Evolutionary conservation across 2,113 vertebrate genomes (phyloP).

Genomic region (Podarcis muralis): DNA sequence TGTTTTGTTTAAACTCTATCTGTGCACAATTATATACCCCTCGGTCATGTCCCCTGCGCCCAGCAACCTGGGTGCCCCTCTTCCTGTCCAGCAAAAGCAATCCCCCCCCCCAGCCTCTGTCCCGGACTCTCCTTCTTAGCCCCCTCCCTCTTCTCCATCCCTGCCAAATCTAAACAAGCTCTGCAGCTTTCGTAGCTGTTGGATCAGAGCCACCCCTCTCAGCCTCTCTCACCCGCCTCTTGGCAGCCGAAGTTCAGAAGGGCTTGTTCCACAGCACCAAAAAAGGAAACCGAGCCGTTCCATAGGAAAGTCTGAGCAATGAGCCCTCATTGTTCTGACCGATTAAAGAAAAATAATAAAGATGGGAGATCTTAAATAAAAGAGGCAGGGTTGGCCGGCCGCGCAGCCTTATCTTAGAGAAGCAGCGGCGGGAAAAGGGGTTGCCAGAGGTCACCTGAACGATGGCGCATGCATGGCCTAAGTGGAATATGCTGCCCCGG

Average conservation of each 20-base stretch:
- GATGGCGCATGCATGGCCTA: not conserved
- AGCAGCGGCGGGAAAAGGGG: conserved; percentile 18
- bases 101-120: not conserved
- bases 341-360: conserved; percentile 12
- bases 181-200: not conserved
- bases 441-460: not conserved
- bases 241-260: conserved; percentile 1
- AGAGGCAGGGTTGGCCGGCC: not conserved
- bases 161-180: not conserved
- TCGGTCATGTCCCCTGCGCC: not conserved
- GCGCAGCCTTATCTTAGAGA: not conserved
- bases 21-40: not conserved
- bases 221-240: not conserved
- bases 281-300: conserved; percentile 22
- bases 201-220: not conserved
- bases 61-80: not conserved
- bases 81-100: not conserved
- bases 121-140: not conserved
- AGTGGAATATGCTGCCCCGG: not conserved
- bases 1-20: not conserved
- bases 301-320: conserved; percentile 32
- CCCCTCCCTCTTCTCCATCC: not conserved
- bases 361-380: conserved; percentile 18
- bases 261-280: conserved; percentile 20
- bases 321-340: conserved; percentile 11